Conservation (phyloP, 2,888 invertebrate species). For the Corythucha ciliata region DNA sequence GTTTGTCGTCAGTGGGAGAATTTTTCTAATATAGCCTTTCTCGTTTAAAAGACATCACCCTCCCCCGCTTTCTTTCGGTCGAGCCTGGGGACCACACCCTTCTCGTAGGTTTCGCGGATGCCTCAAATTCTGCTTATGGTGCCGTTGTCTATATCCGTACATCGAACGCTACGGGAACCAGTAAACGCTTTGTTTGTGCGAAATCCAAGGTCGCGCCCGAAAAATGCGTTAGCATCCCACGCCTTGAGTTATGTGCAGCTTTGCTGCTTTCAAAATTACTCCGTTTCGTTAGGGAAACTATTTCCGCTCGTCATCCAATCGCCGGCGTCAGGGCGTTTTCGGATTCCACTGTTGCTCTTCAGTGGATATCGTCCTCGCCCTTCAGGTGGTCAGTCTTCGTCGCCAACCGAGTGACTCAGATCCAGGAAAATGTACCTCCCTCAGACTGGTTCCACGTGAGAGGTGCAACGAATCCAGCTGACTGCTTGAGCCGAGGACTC, state of each 20-base stretch:
- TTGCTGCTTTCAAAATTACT: not conserved
- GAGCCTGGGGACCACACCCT: not conserved
- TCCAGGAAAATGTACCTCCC: not conserved
- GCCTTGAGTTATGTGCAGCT: too few species aligned
- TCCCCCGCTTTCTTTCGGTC: not conserved
- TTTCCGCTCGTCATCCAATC: too few species aligned
- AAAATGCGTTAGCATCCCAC: too few species aligned
- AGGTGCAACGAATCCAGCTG: conserved; percentile 1
- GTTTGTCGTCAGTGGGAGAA: not conserved
- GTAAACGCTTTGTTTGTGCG: too few species aligned
- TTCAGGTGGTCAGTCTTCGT: not conserved
- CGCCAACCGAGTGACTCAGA: not conserved
- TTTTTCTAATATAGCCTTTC: not conserved
- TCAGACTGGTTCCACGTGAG: conserved; percentile 1
- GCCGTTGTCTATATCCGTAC: conserved; percentile 7
- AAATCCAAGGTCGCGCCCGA: not conserved
- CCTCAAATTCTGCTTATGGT: conserved; percentile 3
- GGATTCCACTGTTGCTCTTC: not conserved
- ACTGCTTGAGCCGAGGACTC: conserved; percentile 8
- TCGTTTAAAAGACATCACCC: not conserved
- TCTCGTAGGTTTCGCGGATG: conserved; percentile 4
- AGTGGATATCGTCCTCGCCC: not conserved
- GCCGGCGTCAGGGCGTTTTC: not conserved
- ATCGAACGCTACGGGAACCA: not conserved
- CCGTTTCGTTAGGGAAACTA: too few species aligned